phyloP scores from a whole-genome alignment of 2,797 vertebrate genomes.

The Vespertilio murinus region DNA sequence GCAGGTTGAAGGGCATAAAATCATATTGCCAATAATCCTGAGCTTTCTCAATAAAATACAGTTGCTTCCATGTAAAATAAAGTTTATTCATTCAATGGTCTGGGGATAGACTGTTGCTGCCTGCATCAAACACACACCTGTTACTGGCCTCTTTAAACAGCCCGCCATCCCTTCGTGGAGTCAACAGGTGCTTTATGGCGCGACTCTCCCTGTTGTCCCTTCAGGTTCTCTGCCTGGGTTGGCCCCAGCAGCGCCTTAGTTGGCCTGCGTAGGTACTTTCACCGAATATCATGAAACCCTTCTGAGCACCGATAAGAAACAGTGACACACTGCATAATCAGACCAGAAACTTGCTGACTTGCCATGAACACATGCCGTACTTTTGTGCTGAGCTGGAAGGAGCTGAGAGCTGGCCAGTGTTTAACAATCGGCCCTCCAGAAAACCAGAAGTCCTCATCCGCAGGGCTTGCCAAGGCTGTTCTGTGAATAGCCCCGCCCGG shows the following conservation, averaged over 20 bases:
- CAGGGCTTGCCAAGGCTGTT: background rate
- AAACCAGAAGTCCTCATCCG: slow-evolving; percentile 1
- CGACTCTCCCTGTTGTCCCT: background rate
- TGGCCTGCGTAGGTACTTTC: background rate
- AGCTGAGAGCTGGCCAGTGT: background rate
- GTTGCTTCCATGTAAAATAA: background rate
- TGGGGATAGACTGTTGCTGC: background rate
- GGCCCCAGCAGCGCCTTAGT: background rate
- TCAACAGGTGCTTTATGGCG: background rate
- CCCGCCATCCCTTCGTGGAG: background rate
- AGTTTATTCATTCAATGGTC: background rate
- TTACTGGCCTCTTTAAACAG: background rate
- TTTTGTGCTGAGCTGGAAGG: background rate
- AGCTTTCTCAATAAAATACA: background rate
- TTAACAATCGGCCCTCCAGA: background rate
- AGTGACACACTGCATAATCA: background rate
- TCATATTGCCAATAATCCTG: background rate
- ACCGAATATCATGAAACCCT: background rate
- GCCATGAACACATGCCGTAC: background rate
- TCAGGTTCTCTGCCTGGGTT: background rate
- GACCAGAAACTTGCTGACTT: background rate
- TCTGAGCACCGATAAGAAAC: background rate
- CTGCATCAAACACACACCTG: background rate
- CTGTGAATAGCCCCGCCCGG: background rate
- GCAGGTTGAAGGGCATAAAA: background rate